A percentile compares a stretch with the other conserved stretches of the same genome.
phyloP scores from a whole-genome alignment of 2,113 vertebrate species.

The Pteropus alecto region DNA sequence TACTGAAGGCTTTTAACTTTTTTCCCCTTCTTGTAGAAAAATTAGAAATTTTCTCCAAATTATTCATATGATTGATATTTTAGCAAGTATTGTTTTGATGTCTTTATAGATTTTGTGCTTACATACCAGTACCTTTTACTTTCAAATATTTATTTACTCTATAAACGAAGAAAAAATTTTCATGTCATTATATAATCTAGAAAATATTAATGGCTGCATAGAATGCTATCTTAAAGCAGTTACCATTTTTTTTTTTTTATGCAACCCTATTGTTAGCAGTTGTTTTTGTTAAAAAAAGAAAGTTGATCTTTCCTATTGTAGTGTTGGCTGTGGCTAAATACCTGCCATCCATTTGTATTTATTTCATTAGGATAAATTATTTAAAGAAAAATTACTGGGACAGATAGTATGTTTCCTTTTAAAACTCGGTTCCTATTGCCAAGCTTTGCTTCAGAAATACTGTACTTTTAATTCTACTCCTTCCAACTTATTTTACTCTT shows the following conservation, averaged over 20 bases:
- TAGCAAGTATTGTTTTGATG: background rate
- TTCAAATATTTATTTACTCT: background rate
- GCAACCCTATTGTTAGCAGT: background rate
- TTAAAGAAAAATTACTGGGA: background rate
- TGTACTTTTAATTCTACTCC: background rate
- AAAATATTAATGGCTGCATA: background rate
- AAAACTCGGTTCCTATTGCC: background rate
- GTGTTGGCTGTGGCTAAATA: background rate
- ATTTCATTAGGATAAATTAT: slow-evolving; percentile 11
- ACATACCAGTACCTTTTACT: background rate
- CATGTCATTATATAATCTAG: background rate
- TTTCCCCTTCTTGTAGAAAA: background rate
- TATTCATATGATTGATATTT: background rate
- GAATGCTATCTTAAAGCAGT: background rate
- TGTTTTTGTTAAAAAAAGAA: background rate
- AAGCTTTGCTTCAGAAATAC: background rate
- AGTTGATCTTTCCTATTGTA: background rate
- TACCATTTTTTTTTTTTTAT: background rate
- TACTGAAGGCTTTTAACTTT: background rate
- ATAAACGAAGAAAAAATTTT: background rate
- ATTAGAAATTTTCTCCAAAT: background rate
- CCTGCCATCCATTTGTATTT: background rate
- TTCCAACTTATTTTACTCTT: background rate
- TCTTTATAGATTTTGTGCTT: background rate
- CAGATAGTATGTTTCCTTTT: background rate